A percentile compares a stretch with the other conserved stretches of the same genome.
phyloP scores from a whole-genome alignment of 2,888 invertebrate species.

The Lochmaea crataegi region DNA sequence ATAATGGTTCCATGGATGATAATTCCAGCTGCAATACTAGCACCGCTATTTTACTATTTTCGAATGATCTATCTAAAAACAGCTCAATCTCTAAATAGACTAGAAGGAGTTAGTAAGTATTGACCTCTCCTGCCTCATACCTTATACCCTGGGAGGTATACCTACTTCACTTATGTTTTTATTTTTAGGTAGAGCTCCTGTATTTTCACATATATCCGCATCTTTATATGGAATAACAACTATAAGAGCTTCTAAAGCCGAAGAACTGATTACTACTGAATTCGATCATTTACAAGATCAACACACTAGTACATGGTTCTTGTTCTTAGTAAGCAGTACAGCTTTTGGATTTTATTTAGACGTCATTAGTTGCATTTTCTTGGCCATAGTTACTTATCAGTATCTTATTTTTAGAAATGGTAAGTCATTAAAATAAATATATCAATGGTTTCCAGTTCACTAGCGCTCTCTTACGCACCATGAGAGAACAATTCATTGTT shows the following conservation, averaged over 20 bases:
- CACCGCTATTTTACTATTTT: constrained; percentile 72
- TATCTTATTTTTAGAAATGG: constrained; percentile 71
- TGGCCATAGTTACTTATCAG: constrained; percentile 72
- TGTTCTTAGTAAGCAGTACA: constrained; percentile 70
- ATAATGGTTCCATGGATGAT: constrained; percentile 77
- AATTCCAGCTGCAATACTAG: constrained; percentile 72
- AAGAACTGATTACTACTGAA: constrained; percentile 78
- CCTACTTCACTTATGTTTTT: not conserved
- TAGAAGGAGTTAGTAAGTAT: constrained; percentile 67
- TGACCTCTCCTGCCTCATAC: not conserved
- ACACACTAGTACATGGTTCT: constrained; percentile 73
- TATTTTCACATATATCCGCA: constrained; percentile 90
- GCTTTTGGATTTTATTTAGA: constrained; percentile 73
- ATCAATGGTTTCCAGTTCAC: too few relatives aligned
- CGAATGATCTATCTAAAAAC: constrained; percentile 75
- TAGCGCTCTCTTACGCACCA: too few relatives aligned
- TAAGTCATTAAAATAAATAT: constrained; percentile 49
- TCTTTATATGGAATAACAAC: constrained; percentile 87
- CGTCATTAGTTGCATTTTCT: constrained; percentile 71
- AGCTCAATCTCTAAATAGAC: constrained; percentile 78
- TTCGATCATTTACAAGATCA: constrained; percentile 79
- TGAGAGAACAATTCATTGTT: not conserved
- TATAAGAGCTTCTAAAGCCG: constrained; percentile 82
- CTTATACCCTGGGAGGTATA: too few relatives aligned
- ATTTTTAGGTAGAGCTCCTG: constrained; percentile 81